These are phyloP conservation scores for Venustaconcha ellipsiformis DNA, from an alignment of 1,140 invertebrate species.

Conservation along the genomic window DNA sequence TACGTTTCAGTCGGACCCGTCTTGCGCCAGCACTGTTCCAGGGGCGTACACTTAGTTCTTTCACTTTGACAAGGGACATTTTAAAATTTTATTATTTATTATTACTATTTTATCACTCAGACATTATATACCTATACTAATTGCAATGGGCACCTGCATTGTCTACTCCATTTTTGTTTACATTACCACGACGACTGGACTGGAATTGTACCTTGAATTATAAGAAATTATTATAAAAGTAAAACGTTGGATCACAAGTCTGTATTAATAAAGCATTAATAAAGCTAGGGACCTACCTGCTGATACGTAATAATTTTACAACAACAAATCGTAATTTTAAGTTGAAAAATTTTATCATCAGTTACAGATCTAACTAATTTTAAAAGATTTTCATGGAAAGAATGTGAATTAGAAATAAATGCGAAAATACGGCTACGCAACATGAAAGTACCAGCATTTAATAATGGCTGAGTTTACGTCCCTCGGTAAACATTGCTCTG, in stretches of 20 bases:
- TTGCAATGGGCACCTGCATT: conserved; percentile 29
- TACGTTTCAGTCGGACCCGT: conserved; percentile 18
- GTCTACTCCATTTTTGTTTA: conserved; percentile 47
- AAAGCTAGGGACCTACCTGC: too few species aligned
- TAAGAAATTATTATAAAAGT: too few species aligned
- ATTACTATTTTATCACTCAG: not conserved
- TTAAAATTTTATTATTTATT: not conserved
- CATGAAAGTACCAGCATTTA: not conserved
- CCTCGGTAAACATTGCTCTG: conserved; percentile 50
- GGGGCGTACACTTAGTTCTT: conserved; percentile 1
- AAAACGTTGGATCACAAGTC: too few species aligned
- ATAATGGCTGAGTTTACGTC: conserved; percentile 52
- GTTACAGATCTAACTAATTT: too few species aligned
- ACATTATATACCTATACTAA: not conserved
- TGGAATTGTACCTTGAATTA: too few species aligned
- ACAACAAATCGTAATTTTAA: too few species aligned
- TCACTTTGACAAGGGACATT: conserved; percentile 38
- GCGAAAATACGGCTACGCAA: too few species aligned
- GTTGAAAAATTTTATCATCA: too few species aligned
- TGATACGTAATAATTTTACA: too few species aligned
- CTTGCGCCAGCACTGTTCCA: conserved; percentile 24
- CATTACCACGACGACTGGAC: conserved; percentile 9
- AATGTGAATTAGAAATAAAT: too few species aligned
- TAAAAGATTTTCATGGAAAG: too few species aligned
- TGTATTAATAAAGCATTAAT: too few species aligned